Base-by-base conservation (phyloP, 2,797 vertebrate genomes). In the Microchirus variegatus region DNA sequence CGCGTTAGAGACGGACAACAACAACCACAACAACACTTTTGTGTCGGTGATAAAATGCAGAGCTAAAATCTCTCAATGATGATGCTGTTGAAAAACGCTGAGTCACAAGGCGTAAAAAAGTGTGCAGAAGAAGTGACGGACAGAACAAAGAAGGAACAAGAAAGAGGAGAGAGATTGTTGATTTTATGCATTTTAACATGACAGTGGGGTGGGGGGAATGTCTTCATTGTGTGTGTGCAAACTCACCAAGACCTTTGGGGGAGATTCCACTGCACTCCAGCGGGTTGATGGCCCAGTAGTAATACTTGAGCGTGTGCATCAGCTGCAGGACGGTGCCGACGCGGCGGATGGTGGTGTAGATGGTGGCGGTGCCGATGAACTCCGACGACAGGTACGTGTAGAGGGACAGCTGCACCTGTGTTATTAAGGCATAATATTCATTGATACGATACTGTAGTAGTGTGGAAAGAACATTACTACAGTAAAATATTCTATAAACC, bases 271-370 rank as follows among this genome's bases (percentile, higher is more conserved):
- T 98, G 87, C 96, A 95, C 48, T 98, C 96, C 63, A 93, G 88
- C 22, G 96, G 96, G 85, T 96, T 98, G 78, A 95, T 91, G 61
- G 96, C 96, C 96, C 96, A 98, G 93, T 98, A 98, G 92, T 98
- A 98, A 82, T 97, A 98, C 85, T 98, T 98, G 19, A 98, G 86
- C 0, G 96, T 98, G 89, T 98, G 96, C 96, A 98, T 98, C 59
- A 98, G 87, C 87, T 98, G 96, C 84, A 98, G 91, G 58, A 98
- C 96, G 0, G 96, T 98, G 68, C 96, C 96, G 2, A 98, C 96
- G 42, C 96, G 94, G 44, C 96, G 95, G 67, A 98, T 98, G 65
- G 96, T 98, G 73, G 93, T 96, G 63, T 98, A 98, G 83, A 98
- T 98, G 0, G 96, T 98, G 56, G 96, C 96, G 11, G 96, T 98